Conservation (phyloP, 2,888 invertebrate genomes). For the Drosophila macrothrix region DNA sequence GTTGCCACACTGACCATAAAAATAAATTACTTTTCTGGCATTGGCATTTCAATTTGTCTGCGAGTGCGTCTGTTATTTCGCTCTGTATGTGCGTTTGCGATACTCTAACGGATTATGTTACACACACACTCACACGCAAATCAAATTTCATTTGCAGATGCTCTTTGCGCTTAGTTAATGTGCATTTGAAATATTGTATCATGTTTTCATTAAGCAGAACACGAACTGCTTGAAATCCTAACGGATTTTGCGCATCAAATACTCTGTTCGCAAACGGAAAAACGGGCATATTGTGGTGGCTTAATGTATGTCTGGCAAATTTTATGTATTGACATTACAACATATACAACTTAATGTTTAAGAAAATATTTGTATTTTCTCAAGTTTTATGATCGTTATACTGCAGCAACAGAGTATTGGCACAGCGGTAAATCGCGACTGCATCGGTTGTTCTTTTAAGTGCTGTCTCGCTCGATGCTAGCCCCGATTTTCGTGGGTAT, state of each 20-base stretch:
- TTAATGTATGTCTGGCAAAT: background rate
- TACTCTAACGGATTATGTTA: slow-evolving; percentile 53
- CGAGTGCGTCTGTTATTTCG: slow-evolving; percentile 10
- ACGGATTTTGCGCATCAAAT: slow-evolving; percentile 36
- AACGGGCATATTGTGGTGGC: background rate
- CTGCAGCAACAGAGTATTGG: background rate
- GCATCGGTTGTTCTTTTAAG: background rate
- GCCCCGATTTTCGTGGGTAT: slow-evolving; percentile 15
- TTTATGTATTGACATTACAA: background rate
- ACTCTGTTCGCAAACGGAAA: background rate
- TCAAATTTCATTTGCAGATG: slow-evolving; percentile 42
- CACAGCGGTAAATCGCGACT: background rate
- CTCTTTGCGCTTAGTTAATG: slow-evolving; percentile 39
- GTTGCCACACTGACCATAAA: slow-evolving; percentile 58
- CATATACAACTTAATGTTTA: background rate
- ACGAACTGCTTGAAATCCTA: slow-evolving; percentile 26
- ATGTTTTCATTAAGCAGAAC: slow-evolving; percentile 45
- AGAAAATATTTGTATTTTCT: background rate
- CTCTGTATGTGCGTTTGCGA: slow-evolving; percentile 26
- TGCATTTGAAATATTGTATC: slow-evolving; percentile 31
- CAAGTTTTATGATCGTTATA: background rate
- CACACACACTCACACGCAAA: slow-evolving; percentile 25
- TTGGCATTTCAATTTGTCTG: slow-evolving; percentile 75
- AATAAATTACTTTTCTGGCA: slow-evolving; percentile 67
- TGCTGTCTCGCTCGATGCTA: slow-evolving; percentile 26